Base-by-base conservation (phyloP, 1,140 invertebrate species). In the Eriosoma lanigerum region DNA sequence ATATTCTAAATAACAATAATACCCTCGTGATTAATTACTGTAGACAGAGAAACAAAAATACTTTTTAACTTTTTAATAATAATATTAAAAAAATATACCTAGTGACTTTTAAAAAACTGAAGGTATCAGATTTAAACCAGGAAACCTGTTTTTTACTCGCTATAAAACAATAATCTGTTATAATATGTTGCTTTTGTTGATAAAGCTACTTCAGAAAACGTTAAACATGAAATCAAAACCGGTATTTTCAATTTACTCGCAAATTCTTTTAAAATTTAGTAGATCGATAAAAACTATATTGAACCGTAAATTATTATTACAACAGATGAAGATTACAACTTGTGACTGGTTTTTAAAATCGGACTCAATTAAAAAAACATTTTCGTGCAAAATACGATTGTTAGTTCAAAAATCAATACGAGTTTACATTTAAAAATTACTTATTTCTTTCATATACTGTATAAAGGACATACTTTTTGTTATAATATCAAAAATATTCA, bases 241-340 rank as follows among this genome's bases (percentile, higher is more conserved):
- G 68, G 68, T 72, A 72, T 72, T 72, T 70, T 72, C 46, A 72
- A 72, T 72, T n/a, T 72, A 72, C 68, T 50, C 24, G 68, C 68
- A 29, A 72, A 72, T 72, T 52, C 46, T 72, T 50, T 72, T 72
- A 50, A 29, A 52, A 72, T 52, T 72, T 72, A 29, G 68, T 52
- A 52, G 68, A 72, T 17, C 68, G 68, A 72, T 72, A 72, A 72
- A 50, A 72, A 46, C 68, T 19, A 72, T 46, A 48, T n/a, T n/a
- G 68, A 52, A 29, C 46, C 24, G 46, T 72, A 72, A 72, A 72
- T 52, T 26, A 72, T 38, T 46, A 50, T 19, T n/a, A n/a, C n/a
- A n/a, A n/a, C 17, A 8, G 68, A 38, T 13, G 19, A 52, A 50
- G 68, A 50, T n/a, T n/a, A 72, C 24, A 19, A 46, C 15, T 15